A percentile compares a stretch with the other conserved stretches of the same genome.
Conservation (phyloP, 2,797 vertebrate species). For the Micromesistius poutassou region DNA sequence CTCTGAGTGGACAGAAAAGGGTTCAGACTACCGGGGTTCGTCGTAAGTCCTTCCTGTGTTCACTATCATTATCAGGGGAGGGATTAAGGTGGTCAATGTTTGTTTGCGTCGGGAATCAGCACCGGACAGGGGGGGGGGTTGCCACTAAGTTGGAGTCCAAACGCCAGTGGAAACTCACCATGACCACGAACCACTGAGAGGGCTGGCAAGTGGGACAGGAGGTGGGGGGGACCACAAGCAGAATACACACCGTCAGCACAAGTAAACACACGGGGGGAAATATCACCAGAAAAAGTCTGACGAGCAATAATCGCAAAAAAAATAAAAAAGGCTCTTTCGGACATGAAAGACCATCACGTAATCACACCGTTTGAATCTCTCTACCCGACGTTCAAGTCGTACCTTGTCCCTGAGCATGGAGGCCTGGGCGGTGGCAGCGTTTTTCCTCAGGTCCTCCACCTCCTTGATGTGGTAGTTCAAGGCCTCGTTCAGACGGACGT, state of each 20-base stretch:
- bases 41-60: slow-evolving; percentile 19
- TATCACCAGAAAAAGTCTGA: slow-evolving; percentile 64
- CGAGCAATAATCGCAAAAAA: slow-evolving; percentile 48
- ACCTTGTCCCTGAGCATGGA: slow-evolving; percentile 74
- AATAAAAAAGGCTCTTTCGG: slow-evolving; percentile 37
- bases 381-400: slow-evolving; percentile 32
- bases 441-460: slow-evolving; percentile 70
- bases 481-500: slow-evolving; percentile 76
- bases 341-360: slow-evolving; percentile 44
- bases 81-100: slow-evolving; percentile 56
- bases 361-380: slow-evolving; percentile 30
- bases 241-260: slow-evolving; percentile 73
- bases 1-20: not conserved
- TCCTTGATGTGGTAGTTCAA: slow-evolving; percentile 79
- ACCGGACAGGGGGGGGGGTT: slow-evolving; percentile 49
- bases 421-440: slow-evolving; percentile 48
- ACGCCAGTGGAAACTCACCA: slow-evolving; percentile 69
- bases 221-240: slow-evolving; percentile 64
- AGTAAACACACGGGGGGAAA: slow-evolving; percentile 71
- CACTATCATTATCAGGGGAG: slow-evolving; percentile 52
- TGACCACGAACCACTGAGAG: slow-evolving; percentile 70
- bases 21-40: not conserved
- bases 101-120: slow-evolving; percentile 54
- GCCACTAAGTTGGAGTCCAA: slow-evolving; percentile 61
- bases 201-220: slow-evolving; percentile 63